Evolutionary conservation across 2,888 invertebrate species (phyloP), one percentile per base, ranked within the genome.

Genomic region (Zootermopsis nevadensis): DNA sequence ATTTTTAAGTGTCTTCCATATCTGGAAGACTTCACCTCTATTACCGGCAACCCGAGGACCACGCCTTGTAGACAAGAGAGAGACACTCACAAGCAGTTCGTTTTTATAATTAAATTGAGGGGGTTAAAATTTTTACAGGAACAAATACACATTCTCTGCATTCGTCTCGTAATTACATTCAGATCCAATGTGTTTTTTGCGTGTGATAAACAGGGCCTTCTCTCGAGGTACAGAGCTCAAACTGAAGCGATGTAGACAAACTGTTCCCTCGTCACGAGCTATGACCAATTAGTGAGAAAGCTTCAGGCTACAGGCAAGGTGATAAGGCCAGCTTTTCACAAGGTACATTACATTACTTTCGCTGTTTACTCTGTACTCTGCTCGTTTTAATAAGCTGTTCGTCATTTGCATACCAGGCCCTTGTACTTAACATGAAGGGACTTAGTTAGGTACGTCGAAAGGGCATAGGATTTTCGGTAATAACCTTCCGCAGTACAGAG

Each of bases 211-310:
- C 8, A 69, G 33, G 19, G 31, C 69, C 69, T 12, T 69, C 69
- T 19, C 31, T 69, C 33, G 33, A 69, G 33, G 31, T 30, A 6
- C 19, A 19, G 67, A 22, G n/a, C 60, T n/a, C n/a, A 6, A 27
- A 27, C n/a, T n/a, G n/a, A 7, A 60, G 27, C 6, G 33, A 30
- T 1, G 33, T 19, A 6, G 33, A 15, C 33, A 27, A 1, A 33
- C 33, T 69, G 69, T 69, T 69, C 31, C 7, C 33, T 27, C 22
- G 31, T 69, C 69, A 69, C 30, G 33, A 69, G 69, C 69, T 69
- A 69, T 69, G 69, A 33, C 69, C 69, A 69, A 69, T 69, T 69
- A 69, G 69, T 33, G 31, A 69, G 69, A 69, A 69, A 69, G 66
- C n/a, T 66, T 66, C 30, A 19, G 66, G 30, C 66, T 66, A 30